Conservation (phyloP, 2,888 invertebrate species). For the Lydus trimaculatus region DNA sequence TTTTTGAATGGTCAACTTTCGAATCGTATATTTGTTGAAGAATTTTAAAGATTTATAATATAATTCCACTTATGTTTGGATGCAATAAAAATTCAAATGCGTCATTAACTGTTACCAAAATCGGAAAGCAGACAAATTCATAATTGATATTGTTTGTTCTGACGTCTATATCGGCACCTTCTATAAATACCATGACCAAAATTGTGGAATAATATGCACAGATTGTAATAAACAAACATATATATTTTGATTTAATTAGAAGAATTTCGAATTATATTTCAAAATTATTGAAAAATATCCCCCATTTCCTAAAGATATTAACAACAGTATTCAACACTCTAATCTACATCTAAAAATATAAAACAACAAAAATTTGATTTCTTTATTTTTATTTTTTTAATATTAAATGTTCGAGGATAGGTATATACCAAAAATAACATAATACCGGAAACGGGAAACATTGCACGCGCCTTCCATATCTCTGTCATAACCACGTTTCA, state of each 20-base stretch:
- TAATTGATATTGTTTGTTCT: slow-evolving; percentile 11
- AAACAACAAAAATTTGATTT: neutral
- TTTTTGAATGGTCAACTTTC: neutral
- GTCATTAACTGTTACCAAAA: slow-evolving; percentile 5
- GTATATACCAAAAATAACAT: slow-evolving; percentile 30
- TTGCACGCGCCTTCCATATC: slow-evolving; percentile 34
- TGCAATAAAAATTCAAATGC: slow-evolving; percentile 9
- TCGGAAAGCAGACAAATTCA: slow-evolving; percentile 6
- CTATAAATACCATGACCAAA: slow-evolving; percentile 8
- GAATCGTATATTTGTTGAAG: neutral
- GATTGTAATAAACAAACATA: neutral
- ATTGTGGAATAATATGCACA: neutral
- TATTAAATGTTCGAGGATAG: slow-evolving; percentile 7
- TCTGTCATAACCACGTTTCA: slow-evolving; percentile 17
- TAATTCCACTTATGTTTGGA: neutral
- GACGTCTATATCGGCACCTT: slow-evolving; percentile 7
- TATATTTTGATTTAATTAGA: neutral
- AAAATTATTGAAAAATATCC: neutral
- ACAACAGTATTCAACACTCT: neutral
- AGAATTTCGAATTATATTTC: neutral
- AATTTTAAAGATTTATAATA: neutral
- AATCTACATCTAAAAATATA: neutral
- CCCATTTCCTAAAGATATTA: too few species aligned
- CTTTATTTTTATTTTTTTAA: neutral
- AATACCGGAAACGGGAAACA: slow-evolving; percentile 36